A percentile compares a stretch with the other conserved stretches of the same genome.
Evolutionary conservation across 2,797 vertebrate genomes (phyloP).

Genomic region (Leucoraja ocellata): DNA sequence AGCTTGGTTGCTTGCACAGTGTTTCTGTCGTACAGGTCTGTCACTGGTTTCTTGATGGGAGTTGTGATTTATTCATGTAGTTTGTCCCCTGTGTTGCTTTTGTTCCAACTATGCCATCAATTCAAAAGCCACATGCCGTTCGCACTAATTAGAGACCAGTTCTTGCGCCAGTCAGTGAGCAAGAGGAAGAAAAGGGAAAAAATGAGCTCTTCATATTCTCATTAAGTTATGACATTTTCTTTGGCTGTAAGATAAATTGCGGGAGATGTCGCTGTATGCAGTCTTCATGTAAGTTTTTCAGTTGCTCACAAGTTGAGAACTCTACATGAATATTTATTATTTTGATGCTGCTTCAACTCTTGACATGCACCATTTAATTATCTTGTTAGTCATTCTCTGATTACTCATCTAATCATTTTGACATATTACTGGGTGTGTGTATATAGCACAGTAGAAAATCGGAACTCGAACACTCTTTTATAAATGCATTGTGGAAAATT

Average conservation of each 20-base stretch:
- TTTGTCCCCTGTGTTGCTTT: neutral
- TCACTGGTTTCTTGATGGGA: neutral
- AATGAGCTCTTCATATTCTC: neutral
- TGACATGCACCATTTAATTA: neutral
- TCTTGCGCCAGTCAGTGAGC: neutral
- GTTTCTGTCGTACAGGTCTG: neutral
- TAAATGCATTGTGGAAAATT: neutral
- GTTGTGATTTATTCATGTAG: neutral
- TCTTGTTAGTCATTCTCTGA: neutral
- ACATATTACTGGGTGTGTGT: neutral
- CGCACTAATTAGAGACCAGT: neutral
- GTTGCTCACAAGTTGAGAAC: neutral
- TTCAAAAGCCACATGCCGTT: neutral
- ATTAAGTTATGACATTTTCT: neutral
- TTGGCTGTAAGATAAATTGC: no score
- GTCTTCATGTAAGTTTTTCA: neutral
- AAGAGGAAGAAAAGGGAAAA: neutral
- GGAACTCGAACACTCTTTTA: neutral
- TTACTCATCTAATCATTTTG: constrained; percentile 23
- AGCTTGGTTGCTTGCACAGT: neutral
- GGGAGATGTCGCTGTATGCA: neutral
- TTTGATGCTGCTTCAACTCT: neutral
- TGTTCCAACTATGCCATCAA: neutral
- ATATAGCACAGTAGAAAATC: neutral
- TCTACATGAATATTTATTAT: neutral